Evolutionary conservation across 2,888 invertebrate genomes (phyloP), one percentile per base, ranked within the genome.

Genomic region (Rhagonycha lutea): DNA sequence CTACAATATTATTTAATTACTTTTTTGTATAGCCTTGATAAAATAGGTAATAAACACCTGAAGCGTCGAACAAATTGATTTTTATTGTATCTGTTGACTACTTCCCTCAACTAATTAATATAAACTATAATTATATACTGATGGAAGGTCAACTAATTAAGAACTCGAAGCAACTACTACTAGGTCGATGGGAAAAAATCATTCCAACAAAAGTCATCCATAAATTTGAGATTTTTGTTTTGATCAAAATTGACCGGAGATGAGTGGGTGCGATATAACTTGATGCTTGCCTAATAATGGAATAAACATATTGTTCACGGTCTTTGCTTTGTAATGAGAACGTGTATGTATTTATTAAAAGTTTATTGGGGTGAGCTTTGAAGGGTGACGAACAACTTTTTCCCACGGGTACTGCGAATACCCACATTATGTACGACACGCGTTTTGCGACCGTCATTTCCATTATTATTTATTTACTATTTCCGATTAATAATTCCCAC

Each of bases 281-380:
- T 75, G 72, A 24, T 67, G 67, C 68, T 67, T 69, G 28, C 69
- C 32, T 72, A 72, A 75, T 69, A 69, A 72, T 70, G 62, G 67
- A 69, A 70, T 69, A 65, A 77, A 74, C 77, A 77, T 77, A 77
- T 77, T 77, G 77, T 77, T 77, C 72, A 69, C 81, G 62, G 82
- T 84, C 63, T 81, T 84, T 79, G 83, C 83, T 72, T 73, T 65
- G 71, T 73, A 78, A 78, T 72, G 71, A 70, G 73, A 78, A 73
- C 71, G 69, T 72, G 75, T 68, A 65, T 73, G 61, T 72, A 63
- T 72, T 72, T 72, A 72, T 75, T 72, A 32, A 62, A 72, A 72
- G n/a, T 69, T 76, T 71, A 73, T 73, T 61, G 60, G 74, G 77
- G 78, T 78, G 78, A 71, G 76, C 75, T 63, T 61, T 73, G 71